These are phyloP conservation scores for Dysidea cf. avara DNA, from an alignment of 37 sponge, comb jelly and placozoan genomes.

Conservation along the genomic window DNA sequence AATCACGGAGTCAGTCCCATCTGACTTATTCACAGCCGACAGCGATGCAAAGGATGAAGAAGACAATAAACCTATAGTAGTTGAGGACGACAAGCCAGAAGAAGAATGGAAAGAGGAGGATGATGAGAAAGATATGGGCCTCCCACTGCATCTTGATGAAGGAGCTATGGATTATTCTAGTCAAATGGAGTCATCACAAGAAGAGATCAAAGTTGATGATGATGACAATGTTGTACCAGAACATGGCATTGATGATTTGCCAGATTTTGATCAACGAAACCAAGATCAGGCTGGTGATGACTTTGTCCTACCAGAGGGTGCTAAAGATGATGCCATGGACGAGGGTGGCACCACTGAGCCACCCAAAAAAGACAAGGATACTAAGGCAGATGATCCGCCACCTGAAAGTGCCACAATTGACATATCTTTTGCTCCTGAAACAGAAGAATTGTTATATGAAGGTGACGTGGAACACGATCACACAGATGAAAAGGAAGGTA, in stretches of 20 bases:
- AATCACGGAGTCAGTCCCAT: too few species aligned
- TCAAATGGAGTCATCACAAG: background rate
- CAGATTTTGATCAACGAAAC: background rate
- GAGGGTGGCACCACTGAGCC: background rate
- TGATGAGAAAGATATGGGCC: too few species aligned
- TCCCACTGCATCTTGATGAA: too few species aligned
- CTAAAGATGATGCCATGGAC: background rate
- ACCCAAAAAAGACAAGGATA: background rate
- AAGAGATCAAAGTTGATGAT: background rate
- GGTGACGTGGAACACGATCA: constrained; percentile 32
- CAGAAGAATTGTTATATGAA: constrained; percentile 48
- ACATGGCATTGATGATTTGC: background rate
- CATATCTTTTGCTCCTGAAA: constrained; percentile 28
- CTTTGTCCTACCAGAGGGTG: background rate
- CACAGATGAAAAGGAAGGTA: too few species aligned
- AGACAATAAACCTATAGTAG: too few species aligned
- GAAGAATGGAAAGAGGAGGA: too few species aligned
- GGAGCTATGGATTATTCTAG: too few species aligned
- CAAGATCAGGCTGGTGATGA: background rate
- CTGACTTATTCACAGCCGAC: too few species aligned
- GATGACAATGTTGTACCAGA: background rate
- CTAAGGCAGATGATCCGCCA: background rate
- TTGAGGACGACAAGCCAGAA: too few species aligned
- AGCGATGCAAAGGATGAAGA: too few species aligned
- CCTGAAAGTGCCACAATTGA: constrained; percentile 40